Percentiles rank a stretch among this genome's conserved stretches.
Evolutionary conservation across 2,888 invertebrate species (phyloP).

Genomic region (Drosophila percnosoma): DNA sequence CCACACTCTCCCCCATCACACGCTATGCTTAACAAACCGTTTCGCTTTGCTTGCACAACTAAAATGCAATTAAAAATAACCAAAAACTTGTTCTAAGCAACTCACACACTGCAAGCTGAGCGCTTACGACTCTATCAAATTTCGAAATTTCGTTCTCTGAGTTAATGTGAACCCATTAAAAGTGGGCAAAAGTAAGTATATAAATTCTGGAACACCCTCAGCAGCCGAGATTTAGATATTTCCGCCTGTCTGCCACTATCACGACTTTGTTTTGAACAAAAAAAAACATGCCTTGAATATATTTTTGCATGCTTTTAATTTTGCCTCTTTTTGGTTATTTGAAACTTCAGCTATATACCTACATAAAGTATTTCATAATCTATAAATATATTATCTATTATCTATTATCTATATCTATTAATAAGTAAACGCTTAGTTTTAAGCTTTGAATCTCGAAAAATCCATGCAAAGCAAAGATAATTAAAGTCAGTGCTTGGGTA

Average conservation of each 20-base stretch:
- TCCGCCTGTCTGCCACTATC: background rate
- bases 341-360: conserved; percentile 72
- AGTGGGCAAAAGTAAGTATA: background rate
- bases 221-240: background rate
- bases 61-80: conserved; percentile 60
- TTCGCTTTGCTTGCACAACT: conserved; percentile 58
- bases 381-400: too few relatives aligned
- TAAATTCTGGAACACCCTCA: background rate
- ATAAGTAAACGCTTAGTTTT: background rate
- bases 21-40: conserved; percentile 2
- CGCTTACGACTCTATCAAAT: background rate
- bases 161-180: background rate
- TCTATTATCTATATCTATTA: background rate
- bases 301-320: conserved; percentile 37
- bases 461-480: conserved; percentile 13
- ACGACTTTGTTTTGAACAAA: background rate
- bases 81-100: conserved; percentile 7
- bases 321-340: conserved; percentile 62
- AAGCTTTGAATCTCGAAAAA: background rate
- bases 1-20: background rate
- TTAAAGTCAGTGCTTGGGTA: conserved; percentile 30
- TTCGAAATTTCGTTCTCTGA: background rate
- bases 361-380: background rate
- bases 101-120: background rate
- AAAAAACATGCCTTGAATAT: conserved; percentile 35